Evolutionary conservation across 2,888 invertebrate genomes (phyloP).

Genomic region (Polymixis lichenea): DNA sequence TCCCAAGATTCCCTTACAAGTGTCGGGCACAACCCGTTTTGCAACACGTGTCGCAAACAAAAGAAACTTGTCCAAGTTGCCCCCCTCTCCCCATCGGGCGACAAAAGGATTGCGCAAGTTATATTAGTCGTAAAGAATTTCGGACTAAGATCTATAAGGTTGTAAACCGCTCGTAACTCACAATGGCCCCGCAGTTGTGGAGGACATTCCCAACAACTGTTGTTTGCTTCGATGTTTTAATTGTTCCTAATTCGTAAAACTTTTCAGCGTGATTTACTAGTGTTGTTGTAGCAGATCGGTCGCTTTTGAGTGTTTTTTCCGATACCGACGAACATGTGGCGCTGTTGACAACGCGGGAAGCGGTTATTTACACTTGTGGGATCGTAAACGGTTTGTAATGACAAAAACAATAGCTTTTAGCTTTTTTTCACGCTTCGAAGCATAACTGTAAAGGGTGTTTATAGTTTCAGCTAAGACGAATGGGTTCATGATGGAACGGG

Average conservation of each 20-base stretch:
- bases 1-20: constrained; percentile 84
- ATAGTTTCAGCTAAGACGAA: constrained; percentile 58
- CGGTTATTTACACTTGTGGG: constrained; percentile 79
- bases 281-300: constrained; percentile 83
- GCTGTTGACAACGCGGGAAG: constrained; percentile 70
- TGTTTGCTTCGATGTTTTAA: constrained; percentile 89
- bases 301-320: constrained; percentile 75
- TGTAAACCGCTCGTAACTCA: constrained; percentile 88
- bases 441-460: constrained; percentile 56
- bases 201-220: constrained; percentile 89
- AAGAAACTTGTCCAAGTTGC: constrained; percentile 85
- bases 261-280: constrained; percentile 87
- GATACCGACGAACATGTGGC: constrained; percentile 73
- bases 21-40: constrained; percentile 88
- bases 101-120: constrained; percentile 90
- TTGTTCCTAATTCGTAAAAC: constrained; percentile 90
- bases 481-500: constrained; percentile 65
- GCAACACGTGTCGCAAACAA: constrained; percentile 90
- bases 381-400: constrained; percentile 77
- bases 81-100: constrained; percentile 77
- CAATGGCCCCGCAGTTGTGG: constrained; percentile 89
- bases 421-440: constrained; percentile 39
- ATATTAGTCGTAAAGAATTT: constrained; percentile 90
- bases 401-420: constrained; percentile 72
- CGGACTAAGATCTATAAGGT: constrained; percentile 88